A percentile compares a stretch with the other conserved stretches of the same genome.
Evolutionary conservation across 2,113 vertebrate genomes (phyloP).

Genomic region (Mesitornis unicolor): DNA sequence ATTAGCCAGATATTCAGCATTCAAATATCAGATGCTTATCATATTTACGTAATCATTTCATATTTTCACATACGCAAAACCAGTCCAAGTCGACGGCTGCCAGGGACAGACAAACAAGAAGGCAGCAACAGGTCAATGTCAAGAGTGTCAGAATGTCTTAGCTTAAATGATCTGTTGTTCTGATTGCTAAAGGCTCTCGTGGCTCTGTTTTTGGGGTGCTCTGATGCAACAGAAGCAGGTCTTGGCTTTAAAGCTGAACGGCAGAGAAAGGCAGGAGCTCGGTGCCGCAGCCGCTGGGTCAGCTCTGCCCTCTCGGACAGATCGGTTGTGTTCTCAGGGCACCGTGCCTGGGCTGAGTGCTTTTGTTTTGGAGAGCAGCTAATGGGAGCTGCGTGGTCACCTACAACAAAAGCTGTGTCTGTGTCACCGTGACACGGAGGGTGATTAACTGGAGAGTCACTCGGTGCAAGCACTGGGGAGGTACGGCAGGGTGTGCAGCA

Average conservation of each 20-base stretch:
- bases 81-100: neutral
- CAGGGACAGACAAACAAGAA: neutral
- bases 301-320: fast-evolving
- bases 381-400: neutral
- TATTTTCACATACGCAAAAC: neutral
- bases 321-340: neutral
- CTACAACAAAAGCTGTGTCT: neutral
- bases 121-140: neutral
- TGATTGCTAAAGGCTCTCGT: neutral
- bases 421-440: neutral
- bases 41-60: neutral
- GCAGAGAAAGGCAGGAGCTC: neutral
- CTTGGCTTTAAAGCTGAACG: neutral
- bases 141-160: neutral
- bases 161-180: neutral
- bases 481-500: fast-evolving
- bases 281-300: neutral
- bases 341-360: neutral
- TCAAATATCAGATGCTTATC: neutral
- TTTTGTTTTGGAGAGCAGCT: neutral
- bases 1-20: neutral
- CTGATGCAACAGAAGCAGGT: neutral
- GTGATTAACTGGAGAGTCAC: neutral
- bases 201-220: neutral
- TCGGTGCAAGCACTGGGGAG: neutral